Conservation (phyloP, 2,797 vertebrate genomes). For the Microtus californicus region DNA sequence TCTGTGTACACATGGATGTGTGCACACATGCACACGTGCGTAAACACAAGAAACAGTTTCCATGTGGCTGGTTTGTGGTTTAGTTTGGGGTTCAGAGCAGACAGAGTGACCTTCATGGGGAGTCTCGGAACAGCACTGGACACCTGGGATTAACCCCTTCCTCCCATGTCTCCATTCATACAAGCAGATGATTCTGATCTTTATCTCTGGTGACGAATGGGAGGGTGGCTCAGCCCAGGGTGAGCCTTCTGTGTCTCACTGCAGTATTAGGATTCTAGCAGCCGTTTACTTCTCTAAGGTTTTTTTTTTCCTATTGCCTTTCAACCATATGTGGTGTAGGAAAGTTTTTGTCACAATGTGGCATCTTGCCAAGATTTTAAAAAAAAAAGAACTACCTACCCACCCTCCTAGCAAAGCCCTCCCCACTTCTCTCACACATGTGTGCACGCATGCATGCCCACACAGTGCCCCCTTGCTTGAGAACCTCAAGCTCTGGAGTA, state of each 20-base stretch:
- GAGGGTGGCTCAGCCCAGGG: slow-evolving; percentile 59
- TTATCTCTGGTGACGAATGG: slow-evolving; percentile 77
- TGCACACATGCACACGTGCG: neutral
- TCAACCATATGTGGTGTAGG: neutral
- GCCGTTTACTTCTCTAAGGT: slow-evolving; percentile 17
- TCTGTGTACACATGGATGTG: neutral
- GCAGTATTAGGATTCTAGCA: slow-evolving; percentile 52
- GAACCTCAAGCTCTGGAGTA: neutral
- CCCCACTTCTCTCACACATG: neutral
- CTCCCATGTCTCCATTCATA: slow-evolving; percentile 79
- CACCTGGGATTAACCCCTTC: slow-evolving; percentile 81
- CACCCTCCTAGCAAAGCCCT: neutral
- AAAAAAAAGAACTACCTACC: neutral
- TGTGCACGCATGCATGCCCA: neutral
- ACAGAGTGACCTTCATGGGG: slow-evolving; percentile 50
- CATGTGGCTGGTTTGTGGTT: slow-evolving; percentile 76
- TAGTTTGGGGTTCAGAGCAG: slow-evolving; percentile 77
- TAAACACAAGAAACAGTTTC: slow-evolving; percentile 44
- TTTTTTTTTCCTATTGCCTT: neutral
- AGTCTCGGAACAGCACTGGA: slow-evolving; percentile 81
- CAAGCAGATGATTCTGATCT: slow-evolving; percentile 70
- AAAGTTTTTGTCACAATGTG: slow-evolving; percentile 53
- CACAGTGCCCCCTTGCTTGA: neutral
- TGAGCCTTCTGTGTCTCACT: slow-evolving; percentile 63
- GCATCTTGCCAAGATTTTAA: slow-evolving; percentile 16